phyloP scores from a whole-genome alignment of 1,140 invertebrate genomes.

The Acarapis woodi region DNA sequence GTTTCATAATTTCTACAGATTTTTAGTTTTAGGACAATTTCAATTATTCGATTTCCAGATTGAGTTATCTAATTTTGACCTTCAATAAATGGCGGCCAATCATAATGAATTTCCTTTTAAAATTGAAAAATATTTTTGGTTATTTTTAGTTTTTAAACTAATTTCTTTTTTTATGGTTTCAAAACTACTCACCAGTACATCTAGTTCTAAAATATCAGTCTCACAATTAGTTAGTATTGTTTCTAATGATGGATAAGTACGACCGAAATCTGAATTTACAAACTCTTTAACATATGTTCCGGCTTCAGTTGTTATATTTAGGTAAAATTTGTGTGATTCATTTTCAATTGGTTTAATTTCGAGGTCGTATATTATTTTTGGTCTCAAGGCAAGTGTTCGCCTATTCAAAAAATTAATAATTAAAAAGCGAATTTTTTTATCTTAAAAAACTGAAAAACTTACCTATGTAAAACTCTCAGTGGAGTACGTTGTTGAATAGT shows the following conservation, averaged over 20 bases:
- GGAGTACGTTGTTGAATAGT: slow-evolving; percentile 15
- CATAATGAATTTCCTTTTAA: slow-evolving; percentile 11
- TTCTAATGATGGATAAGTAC: slow-evolving; percentile 42
- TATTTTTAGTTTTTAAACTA: no score
- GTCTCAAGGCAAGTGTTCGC: slow-evolving; percentile 32
- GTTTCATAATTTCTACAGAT: no score
- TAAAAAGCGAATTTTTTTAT: background rate
- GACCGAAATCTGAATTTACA: slow-evolving; percentile 72
- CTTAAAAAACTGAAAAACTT: background rate
- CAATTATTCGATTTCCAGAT: no score
- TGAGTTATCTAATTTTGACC: no score
- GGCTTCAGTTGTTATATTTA: slow-evolving; percentile 52
- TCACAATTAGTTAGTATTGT: slow-evolving; percentile 20
- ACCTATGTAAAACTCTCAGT: slow-evolving; percentile 42
- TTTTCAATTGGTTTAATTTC: slow-evolving; percentile 17
- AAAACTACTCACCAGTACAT: slow-evolving; percentile 30
- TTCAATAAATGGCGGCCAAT: slow-evolving; percentile 12
- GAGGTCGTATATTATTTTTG: slow-evolving; percentile 30
- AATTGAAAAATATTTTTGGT: no score
- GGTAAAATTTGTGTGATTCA: slow-evolving; percentile 23
- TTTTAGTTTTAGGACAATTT: no score
- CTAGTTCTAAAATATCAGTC: slow-evolving; percentile 31
- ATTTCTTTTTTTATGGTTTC: no score
- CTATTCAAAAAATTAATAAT: slow-evolving; percentile 16
- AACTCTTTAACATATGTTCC: slow-evolving; percentile 90